phyloP scores from a whole-genome alignment of 2,797 vertebrate genomes.

The Pipistrellus pygmaeus region DNA sequence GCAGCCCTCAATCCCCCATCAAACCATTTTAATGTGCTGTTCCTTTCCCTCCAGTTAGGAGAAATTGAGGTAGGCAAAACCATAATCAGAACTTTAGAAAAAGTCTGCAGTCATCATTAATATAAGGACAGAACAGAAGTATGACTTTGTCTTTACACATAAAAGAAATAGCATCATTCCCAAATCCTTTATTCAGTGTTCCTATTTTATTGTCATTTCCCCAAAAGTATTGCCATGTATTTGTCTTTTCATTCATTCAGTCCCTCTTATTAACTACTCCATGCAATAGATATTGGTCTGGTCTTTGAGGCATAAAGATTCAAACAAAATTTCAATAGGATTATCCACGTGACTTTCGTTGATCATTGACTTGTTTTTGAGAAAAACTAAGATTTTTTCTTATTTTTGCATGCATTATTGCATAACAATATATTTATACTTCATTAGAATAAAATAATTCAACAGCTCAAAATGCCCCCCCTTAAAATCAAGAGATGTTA shows the following conservation, averaged over 20 bases:
- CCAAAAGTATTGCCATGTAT: neutral
- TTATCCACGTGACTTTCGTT: neutral
- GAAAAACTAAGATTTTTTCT: neutral
- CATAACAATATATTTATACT: neutral
- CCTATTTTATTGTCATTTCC: neutral
- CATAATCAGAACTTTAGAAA: neutral
- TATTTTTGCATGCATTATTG: neutral
- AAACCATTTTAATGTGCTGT: neutral
- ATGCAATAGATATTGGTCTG: neutral
- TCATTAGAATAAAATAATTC: neutral
- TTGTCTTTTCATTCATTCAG: neutral
- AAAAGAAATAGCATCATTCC: neutral
- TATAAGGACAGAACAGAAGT: neutral
- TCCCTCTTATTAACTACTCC: neutral
- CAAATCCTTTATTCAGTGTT: neutral
- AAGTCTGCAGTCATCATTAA: neutral
- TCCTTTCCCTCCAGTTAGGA: constrained; percentile 19
- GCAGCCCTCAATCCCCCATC: neutral
- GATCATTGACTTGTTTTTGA: neutral
- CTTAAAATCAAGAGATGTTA: neutral
- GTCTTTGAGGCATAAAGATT: neutral
- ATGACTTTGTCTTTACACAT: neutral
- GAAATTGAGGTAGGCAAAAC: neutral
- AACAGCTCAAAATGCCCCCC: neutral
- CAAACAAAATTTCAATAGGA: neutral